Base-by-base conservation (phyloP, 1,140 invertebrate species). In the Drosophila pandora region DNA sequence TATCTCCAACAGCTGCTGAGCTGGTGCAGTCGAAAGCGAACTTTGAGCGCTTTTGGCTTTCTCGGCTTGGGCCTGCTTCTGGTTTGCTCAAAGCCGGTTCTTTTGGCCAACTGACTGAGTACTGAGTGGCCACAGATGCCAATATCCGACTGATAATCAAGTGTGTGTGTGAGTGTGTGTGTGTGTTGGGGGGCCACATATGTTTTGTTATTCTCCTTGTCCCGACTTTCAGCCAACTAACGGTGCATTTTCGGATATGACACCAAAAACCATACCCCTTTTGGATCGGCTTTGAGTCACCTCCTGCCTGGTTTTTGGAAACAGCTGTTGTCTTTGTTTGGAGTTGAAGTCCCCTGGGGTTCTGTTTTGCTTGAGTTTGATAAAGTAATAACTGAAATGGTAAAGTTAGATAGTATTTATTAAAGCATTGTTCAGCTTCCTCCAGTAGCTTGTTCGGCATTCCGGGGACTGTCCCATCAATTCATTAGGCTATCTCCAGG, bases 241-340 rank as follows among this genome's bases (percentile, higher is more conserved):
- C 79, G 80, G 80, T 82, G 76, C 81, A 85, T 85, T 76, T 70
- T 32, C 32, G 12, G 37, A 43, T 45, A 62, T 37, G 17, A 54
- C 9, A 53, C 28, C 7, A 52, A 23, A 30, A 23, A 21, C 25
- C 37, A 41, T 41, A 17, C 13, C 43, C 43, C 13, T 17, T 17
- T 25, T n/a, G 30, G 22, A 17, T 50, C 43, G 61, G 41, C 70
- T 37, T 80, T 76, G 63, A 80, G 56, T 76, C 80, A 79, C 70
- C 28, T 43, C 49, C 23, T 23, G 13, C 13, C 12, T 12, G 34
- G 22, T 56, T 32, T 30, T 22, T 32, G 22, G 43, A 43, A 60
- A 69, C 73, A 70, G 72, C 76, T 72, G 69, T 71, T 72, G 30
- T 30, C 48, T 53, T 41, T 53, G 70, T 72, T 55, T 17, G 39